Evolutionary conservation across 1,140 invertebrate genomes (phyloP).

Genomic region (Ips typographus): DNA sequence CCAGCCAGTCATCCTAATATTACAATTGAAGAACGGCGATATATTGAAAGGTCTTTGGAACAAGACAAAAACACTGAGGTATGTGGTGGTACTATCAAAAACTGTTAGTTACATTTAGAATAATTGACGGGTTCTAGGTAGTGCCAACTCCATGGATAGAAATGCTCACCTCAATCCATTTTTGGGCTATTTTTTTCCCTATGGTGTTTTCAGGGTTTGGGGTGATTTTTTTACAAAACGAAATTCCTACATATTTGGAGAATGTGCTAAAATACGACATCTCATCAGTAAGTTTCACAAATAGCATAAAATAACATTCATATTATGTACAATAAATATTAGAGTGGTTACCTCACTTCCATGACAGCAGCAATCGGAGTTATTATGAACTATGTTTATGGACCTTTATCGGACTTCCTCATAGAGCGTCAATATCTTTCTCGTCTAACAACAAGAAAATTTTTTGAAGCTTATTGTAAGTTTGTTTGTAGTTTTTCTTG

Average conservation of each 20-base stretch:
- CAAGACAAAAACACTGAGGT: slow-evolving; percentile 15
- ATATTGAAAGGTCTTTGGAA: slow-evolving; percentile 57
- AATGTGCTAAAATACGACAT: slow-evolving; percentile 75
- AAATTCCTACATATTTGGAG: slow-evolving; percentile 88
- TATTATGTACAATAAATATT: slow-evolving; percentile 2
- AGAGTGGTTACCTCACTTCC: slow-evolving; percentile 23
- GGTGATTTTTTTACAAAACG: slow-evolving; percentile 86
- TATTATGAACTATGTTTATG: slow-evolving; percentile 5
- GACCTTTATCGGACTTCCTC: slow-evolving; percentile 15
- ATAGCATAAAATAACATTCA: not conserved
- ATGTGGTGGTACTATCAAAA: not conserved
- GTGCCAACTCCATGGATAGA: slow-evolving; percentile 29
- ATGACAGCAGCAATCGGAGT: slow-evolving; percentile 11
- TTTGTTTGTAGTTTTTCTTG: not conserved
- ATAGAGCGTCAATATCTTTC: slow-evolving; percentile 18
- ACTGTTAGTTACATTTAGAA: not conserved
- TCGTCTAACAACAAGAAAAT: not conserved
- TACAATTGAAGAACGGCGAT: slow-evolving; percentile 59
- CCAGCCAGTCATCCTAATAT: slow-evolving; percentile 65
- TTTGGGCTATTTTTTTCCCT: slow-evolving; percentile 52
- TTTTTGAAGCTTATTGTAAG: slow-evolving; percentile 18
- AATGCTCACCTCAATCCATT: slow-evolving; percentile 22
- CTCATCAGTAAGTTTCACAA: slow-evolving; percentile 52
- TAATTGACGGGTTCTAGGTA: slow-evolving; percentile 11
- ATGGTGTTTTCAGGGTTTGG: slow-evolving; percentile 91